These are phyloP conservation scores for Tautogolabrus adspersus DNA, from an alignment of 2,113 vertebrate species.

Conservation along the genomic window DNA sequence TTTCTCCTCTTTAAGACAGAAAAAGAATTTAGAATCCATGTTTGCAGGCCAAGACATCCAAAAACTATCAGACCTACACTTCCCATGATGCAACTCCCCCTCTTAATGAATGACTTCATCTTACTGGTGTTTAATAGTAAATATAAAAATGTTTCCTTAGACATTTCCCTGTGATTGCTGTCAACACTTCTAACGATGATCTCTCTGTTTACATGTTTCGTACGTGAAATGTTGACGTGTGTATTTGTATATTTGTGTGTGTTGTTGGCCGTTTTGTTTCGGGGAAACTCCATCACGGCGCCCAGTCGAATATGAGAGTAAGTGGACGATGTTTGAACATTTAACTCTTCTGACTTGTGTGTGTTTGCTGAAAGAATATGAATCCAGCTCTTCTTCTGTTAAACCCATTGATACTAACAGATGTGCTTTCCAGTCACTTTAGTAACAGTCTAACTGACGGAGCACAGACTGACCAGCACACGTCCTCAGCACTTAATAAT, in stretches of 20 bases:
- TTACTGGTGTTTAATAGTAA: not conserved
- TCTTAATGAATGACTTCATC: too few species aligned
- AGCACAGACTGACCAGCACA: not conserved
- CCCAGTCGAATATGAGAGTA: slow-evolving; percentile 74
- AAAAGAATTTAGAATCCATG: too few species aligned
- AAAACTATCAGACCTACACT: not conserved
- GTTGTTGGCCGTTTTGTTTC: slow-evolving; percentile 37
- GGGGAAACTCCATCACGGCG: slow-evolving; percentile 48
- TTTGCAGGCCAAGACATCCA: too few species aligned
- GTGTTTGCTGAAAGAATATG: too few species aligned
- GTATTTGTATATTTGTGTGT: slow-evolving; percentile 37
- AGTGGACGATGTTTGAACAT: slow-evolving; percentile 42
- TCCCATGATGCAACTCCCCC: not conserved
- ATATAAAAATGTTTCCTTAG: too few species aligned
- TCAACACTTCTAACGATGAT: slow-evolving; percentile 21
- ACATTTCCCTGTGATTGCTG: not conserved
- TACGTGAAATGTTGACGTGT: slow-evolving; percentile 38
- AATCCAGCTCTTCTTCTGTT: too few species aligned
- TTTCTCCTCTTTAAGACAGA: too few species aligned
- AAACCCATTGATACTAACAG: not conserved
- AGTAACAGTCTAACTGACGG: not conserved
- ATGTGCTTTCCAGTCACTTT: not conserved
- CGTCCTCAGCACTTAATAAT: slow-evolving; percentile 32
- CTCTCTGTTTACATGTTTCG: slow-evolving; percentile 32
- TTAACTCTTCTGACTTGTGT: not conserved